phyloP scores from a whole-genome alignment of 2,888 invertebrate genomes.

The Hypselothyrea guttata region DNA sequence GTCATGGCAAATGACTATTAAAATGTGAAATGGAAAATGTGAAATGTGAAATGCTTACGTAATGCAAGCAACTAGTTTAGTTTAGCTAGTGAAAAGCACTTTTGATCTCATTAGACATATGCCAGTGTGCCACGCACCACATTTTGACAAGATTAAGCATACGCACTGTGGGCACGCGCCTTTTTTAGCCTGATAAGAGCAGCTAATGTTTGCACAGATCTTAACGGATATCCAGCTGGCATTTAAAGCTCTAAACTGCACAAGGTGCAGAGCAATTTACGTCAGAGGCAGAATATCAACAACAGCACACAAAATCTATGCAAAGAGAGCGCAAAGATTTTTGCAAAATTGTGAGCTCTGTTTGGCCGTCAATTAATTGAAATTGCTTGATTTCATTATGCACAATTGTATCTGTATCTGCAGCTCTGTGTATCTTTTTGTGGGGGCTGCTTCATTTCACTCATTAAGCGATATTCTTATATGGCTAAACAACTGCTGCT shows the following conservation, averaged over 20 bases:
- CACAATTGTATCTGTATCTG: conserved; percentile 4
- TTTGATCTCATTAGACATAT: not conserved
- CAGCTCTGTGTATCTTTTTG: conserved; percentile 1
- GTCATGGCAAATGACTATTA: conserved; percentile 51
- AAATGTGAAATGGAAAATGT: conserved; percentile 25
- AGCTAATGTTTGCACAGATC: conserved; percentile 12
- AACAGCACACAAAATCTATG: conserved; percentile 1
- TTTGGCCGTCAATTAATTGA: conserved; percentile 48
- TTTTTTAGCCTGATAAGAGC: conserved; percentile 58
- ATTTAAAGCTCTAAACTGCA: conserved; percentile 11
- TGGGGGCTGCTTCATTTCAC: conserved; percentile 32
- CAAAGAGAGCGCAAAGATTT: not conserved
- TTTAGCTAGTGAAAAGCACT: conserved; percentile 8
- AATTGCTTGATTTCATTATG: conserved; percentile 66
- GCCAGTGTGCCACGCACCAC: too few relatives aligned
- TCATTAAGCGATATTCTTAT: conserved; percentile 21
- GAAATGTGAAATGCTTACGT: conserved; percentile 55
- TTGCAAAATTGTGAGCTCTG: too few relatives aligned
- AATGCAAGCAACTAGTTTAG: conserved; percentile 38
- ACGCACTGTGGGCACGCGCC: conserved; percentile 7
- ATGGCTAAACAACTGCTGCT: too few relatives aligned
- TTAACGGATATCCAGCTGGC: not conserved
- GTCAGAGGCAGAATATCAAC: conserved; percentile 16
- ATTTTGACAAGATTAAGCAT: conserved; percentile 3
- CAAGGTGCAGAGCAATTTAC: conserved; percentile 30